Evolutionary conservation across 2,113 vertebrate species (phyloP).

Genomic region (rat (Rattus norvegicus)): DNA sequence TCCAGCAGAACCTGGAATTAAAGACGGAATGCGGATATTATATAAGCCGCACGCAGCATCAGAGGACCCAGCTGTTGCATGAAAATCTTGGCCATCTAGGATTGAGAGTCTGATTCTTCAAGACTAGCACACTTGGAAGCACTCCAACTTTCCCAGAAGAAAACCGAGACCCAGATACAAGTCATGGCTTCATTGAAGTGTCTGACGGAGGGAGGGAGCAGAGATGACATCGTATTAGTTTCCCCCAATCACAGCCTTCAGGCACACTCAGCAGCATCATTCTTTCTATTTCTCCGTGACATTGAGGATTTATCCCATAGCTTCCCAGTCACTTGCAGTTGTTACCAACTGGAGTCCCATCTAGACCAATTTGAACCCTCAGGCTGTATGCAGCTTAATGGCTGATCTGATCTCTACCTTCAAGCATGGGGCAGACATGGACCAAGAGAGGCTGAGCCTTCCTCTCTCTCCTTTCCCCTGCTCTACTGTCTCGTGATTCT

Average conservation of each 20-base stretch:
- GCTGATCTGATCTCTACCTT: fast-evolving
- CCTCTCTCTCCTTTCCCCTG: fast-evolving
- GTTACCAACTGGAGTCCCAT: not conserved
- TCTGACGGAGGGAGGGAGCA: slow-evolving; percentile 10
- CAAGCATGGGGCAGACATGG: not conserved
- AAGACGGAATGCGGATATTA: not conserved
- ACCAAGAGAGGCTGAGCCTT: not conserved
- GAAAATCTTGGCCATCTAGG: not conserved
- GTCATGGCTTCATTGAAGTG: not conserved
- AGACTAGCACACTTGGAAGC: not conserved
- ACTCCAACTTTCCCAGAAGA: not conserved
- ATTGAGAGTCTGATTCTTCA: not conserved
- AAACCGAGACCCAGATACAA: not conserved
- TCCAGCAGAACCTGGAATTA: not conserved
- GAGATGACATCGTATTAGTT: not conserved
- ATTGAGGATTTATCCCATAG: not conserved
- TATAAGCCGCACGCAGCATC: not conserved
- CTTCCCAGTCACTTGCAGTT: slow-evolving; percentile 11
- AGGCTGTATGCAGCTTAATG: not conserved
- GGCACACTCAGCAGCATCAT: not conserved
- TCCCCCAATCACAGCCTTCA: not conserved
- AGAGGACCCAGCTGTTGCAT: not conserved
- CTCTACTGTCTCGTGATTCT: not conserved
- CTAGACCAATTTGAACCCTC: not conserved
- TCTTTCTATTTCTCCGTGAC: not conserved